Conservation (phyloP, 2,888 invertebrate genomes). For the Heliconius erato region DNA sequence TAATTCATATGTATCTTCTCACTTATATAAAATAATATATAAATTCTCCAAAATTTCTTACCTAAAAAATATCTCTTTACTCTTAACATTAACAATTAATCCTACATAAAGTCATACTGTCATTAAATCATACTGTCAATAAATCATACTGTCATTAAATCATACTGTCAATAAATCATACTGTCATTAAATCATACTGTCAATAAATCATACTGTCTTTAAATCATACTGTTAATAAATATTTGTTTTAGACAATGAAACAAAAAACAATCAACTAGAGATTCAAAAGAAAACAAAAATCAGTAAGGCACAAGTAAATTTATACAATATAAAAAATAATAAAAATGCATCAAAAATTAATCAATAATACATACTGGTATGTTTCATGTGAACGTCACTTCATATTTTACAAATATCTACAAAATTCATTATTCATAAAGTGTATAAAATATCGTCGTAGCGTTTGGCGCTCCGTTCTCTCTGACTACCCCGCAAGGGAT, state of each 20-base stretch:
- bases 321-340: slow-evolving; percentile 31
- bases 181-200: slow-evolving; percentile 38
- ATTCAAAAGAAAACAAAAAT: slow-evolving; percentile 41
- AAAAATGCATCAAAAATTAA: slow-evolving; percentile 35
- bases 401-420: not conserved
- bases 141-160: slow-evolving; percentile 42
- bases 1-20: slow-evolving; percentile 38
- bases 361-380: slow-evolving; percentile 1
- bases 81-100: slow-evolving; percentile 39
- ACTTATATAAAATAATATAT: slow-evolving; percentile 46
- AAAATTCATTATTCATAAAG: not conserved
- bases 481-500: too few relatives aligned
- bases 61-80: slow-evolving; percentile 44
- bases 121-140: slow-evolving; percentile 39
- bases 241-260: slow-evolving; percentile 32
- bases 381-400: slow-evolving; percentile 8
- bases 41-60: slow-evolving; percentile 49
- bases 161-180: slow-evolving; percentile 40
- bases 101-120: slow-evolving; percentile 33
- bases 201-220: slow-evolving; percentile 41
- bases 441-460: slow-evolving; percentile 9
- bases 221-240: slow-evolving; percentile 43
- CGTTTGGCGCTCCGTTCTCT: too few relatives aligned
- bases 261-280: slow-evolving; percentile 27
- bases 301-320: slow-evolving; percentile 49